Conservation (phyloP, 2,797 vertebrate species). For the Caiman crocodilus region DNA sequence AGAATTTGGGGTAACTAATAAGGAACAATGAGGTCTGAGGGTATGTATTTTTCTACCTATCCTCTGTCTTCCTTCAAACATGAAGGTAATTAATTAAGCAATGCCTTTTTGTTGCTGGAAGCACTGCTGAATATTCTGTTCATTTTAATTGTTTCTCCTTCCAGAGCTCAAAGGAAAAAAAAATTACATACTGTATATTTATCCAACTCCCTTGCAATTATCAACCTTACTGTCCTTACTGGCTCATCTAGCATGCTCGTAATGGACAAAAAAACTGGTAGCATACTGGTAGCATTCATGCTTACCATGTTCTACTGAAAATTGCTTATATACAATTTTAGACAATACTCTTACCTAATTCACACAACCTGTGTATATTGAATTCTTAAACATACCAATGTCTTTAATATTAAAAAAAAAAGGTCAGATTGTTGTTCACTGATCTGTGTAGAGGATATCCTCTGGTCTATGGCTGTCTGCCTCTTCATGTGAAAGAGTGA, state of each 20-base stretch:
- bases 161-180: constrained; percentile 62
- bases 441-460: background rate
- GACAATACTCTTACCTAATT: background rate
- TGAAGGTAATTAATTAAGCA: constrained; percentile 74
- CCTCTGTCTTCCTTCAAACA: background rate
- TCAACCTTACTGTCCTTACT: constrained; percentile 34
- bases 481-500: background rate
- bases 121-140: constrained; percentile 69
- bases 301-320: background rate
- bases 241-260: background rate
- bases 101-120: constrained; percentile 72
- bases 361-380: background rate
- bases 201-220: constrained; percentile 56
- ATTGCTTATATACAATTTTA: background rate
- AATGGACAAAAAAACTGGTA: background rate
- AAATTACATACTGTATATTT: constrained; percentile 53
- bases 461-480: background rate
- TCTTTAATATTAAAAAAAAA: too few species aligned
- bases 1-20: constrained; percentile 5
- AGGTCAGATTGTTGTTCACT: background rate
- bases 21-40: background rate
- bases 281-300: background rate
- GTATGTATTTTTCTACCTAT: background rate
- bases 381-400: background rate
- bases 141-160: constrained; percentile 70